Evolutionary conservation across 2,888 invertebrate species (phyloP).

Genomic region (Mylabris sibirica): DNA sequence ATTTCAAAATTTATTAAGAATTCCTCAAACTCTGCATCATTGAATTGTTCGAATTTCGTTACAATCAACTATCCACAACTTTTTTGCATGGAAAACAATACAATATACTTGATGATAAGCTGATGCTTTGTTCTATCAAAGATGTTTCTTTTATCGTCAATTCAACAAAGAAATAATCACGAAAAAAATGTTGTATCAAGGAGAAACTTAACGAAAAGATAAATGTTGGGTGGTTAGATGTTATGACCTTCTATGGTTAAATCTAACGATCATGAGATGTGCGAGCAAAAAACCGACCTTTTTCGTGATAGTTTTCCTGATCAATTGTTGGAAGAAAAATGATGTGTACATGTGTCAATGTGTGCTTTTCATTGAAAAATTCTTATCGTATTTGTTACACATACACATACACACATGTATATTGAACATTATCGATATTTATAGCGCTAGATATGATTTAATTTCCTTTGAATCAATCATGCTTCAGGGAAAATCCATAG

Average conservation of each 20-base stretch:
- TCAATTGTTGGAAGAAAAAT: not conserved
- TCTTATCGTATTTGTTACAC: not conserved
- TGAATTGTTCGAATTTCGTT: not conserved
- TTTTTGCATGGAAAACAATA: not conserved
- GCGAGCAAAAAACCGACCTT: not conserved
- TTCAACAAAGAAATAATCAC: not conserved
- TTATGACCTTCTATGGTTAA: not conserved
- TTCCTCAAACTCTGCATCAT: no score
- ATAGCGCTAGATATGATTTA: not conserved
- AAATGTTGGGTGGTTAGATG: not conserved
- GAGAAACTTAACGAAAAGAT: not conserved
- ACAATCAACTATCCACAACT: not conserved
- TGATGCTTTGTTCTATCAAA: no score
- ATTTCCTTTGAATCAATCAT: conserved; percentile 4
- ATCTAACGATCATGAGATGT: no score
- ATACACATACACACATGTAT: not conserved
- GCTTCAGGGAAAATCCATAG: not conserved
- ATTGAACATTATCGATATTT: not conserved
- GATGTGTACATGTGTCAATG: not conserved
- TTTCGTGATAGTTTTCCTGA: not conserved
- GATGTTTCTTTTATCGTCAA: no score
- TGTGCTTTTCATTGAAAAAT: not conserved
- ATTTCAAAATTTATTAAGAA: no score
- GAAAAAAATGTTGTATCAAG: not conserved
- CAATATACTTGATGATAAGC: no score